phyloP scores from a whole-genome alignment of 2,797 vertebrate genomes.

The Silurus aristotelis region DNA sequence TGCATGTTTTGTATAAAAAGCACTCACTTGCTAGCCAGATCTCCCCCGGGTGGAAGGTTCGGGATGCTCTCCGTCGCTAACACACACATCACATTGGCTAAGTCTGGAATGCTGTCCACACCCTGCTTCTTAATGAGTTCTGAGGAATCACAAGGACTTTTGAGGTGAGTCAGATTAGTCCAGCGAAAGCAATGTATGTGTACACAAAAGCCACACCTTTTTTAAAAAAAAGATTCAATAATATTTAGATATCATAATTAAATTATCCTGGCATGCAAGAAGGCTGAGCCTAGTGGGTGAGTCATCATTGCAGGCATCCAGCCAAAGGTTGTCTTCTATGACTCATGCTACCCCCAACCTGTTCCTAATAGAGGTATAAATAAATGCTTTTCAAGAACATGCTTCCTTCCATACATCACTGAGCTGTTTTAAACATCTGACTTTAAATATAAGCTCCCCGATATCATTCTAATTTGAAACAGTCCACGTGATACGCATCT shows the following conservation, averaged over 20 bases:
- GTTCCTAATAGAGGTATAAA: constrained; percentile 30
- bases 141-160: constrained; percentile 89
- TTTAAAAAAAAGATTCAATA: background rate
- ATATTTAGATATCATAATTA: constrained; percentile 12
- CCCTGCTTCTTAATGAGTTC: constrained; percentile 99
- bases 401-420: background rate
- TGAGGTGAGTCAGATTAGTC: constrained; percentile 82
- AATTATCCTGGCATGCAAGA: constrained; percentile 9
- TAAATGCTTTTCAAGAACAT: constrained; percentile 27
- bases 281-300: constrained; percentile 31
- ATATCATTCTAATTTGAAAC: background rate
- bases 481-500: background rate
- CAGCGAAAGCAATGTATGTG: constrained; percentile 64
- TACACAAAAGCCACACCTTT: constrained; percentile 19
- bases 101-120: constrained; percentile 90
- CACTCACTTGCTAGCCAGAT: constrained; percentile 98
- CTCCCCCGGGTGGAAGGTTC: constrained; percentile 96
- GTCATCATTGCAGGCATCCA: constrained; percentile 41
- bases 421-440: background rate
- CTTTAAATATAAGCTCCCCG: background rate
- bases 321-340: constrained; percentile 40
- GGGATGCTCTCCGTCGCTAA: constrained; percentile 98
- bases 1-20: constrained; percentile 34
- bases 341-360: constrained; percentile 37
- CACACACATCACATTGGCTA: constrained; percentile 97